A percentile compares a stretch with the other conserved stretches of the same genome.
Evolutionary conservation across 2,888 invertebrate species (phyloP).

Genomic region (Idaea dimidiata): DNA sequence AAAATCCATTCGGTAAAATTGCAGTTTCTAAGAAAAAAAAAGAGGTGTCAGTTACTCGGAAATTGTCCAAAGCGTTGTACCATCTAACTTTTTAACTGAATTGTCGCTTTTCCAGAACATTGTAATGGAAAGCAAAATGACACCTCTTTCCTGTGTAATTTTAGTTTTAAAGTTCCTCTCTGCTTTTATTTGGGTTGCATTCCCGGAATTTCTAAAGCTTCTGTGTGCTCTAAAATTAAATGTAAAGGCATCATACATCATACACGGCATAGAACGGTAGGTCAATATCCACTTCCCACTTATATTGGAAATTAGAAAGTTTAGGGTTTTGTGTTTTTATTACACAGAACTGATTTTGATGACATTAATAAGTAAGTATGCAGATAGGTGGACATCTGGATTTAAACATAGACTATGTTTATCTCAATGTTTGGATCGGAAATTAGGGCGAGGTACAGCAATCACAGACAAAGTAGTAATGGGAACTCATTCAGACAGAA

Average conservation of each 20-base stretch:
- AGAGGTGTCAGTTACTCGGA: background rate
- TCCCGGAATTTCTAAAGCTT: background rate
- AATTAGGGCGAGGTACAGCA: too few species aligned
- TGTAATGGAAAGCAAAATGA: background rate
- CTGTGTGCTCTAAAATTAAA: background rate
- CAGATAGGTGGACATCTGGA: too few species aligned
- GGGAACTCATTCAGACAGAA: too few species aligned
- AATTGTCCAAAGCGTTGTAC: slow-evolving; percentile 1
- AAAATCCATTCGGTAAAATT: background rate
- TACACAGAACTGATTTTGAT: too few species aligned
- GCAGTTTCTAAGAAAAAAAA: background rate
- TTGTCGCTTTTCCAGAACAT: background rate
- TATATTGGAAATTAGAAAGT: too few species aligned
- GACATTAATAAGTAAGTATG: too few species aligned
- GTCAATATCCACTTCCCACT: too few species aligned
- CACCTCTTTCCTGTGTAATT: background rate
- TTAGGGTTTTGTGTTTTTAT: too few species aligned
- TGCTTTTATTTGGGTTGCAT: background rate
- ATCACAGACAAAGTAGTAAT: too few species aligned
- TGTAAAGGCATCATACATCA: background rate
- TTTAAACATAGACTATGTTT: too few species aligned
- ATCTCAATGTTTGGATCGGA: too few species aligned
- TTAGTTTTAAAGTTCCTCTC: background rate
- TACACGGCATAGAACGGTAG: too few species aligned
- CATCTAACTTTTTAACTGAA: slow-evolving; percentile 1